Percentiles rank a stretch among this genome's conserved stretches.
Conservation (phyloP, 2,113 vertebrate species). For the Varanus salvator region DNA sequence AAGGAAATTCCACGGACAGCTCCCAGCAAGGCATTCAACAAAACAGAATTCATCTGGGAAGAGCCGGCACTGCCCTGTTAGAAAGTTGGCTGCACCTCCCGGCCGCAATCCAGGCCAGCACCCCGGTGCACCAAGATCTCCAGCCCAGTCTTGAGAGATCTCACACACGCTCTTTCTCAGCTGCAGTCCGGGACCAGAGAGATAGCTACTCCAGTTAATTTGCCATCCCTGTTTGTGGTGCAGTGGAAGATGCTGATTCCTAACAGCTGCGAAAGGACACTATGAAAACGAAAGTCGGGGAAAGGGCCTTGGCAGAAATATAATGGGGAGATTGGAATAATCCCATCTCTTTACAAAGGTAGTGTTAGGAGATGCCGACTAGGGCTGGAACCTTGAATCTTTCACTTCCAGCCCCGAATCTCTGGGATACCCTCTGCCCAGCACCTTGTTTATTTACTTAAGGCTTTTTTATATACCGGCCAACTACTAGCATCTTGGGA, state of each 20-base stretch:
- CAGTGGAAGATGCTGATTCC: not conserved
- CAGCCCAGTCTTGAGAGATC: not conserved
- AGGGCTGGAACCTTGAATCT: too few relatives aligned
- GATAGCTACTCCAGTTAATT: not conserved
- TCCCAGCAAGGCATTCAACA: not conserved
- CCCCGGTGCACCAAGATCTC: too few relatives aligned
- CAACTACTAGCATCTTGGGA: too few relatives aligned
- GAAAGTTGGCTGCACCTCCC: not conserved
- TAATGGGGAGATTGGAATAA: not conserved
- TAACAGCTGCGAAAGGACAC: not conserved
- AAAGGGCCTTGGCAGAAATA: not conserved
- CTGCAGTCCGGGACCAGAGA: not conserved
- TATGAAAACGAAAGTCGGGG: not conserved
- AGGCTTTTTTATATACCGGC: too few relatives aligned
- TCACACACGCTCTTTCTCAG: not conserved
- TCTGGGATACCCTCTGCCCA: too few relatives aligned
- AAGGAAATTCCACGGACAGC: slow-evolving; percentile 10
- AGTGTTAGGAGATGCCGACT: too few relatives aligned
- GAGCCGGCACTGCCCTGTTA: not conserved
- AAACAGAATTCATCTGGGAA: not conserved
- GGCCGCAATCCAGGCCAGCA: not conserved
- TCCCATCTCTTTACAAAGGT: not conserved
- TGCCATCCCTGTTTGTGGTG: not conserved
- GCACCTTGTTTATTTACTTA: too few relatives aligned
- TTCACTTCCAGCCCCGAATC: too few relatives aligned